A percentile compares a stretch with the other conserved stretches of the same genome.
Evolutionary conservation across 2,888 invertebrate genomes (phyloP).

Genomic region (Mesopsocus fuscifrons): DNA sequence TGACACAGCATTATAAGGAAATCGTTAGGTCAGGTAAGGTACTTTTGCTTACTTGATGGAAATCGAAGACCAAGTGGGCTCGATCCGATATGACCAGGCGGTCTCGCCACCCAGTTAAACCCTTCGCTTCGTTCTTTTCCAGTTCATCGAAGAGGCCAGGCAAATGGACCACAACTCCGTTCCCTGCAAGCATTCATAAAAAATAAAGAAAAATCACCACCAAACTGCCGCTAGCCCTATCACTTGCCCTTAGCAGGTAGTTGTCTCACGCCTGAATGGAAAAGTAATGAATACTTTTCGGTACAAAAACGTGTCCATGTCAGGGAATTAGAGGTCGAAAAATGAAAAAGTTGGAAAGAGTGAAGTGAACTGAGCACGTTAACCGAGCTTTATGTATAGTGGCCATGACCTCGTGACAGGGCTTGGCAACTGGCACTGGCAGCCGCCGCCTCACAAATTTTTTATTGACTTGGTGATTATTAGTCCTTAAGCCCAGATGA

Average conservation of each 20-base stretch:
- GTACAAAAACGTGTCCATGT: too few relatives aligned
- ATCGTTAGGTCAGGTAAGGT: too few relatives aligned
- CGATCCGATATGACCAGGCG: conserved; percentile 86
- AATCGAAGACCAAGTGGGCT: conserved; percentile 85
- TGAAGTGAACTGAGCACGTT: too few relatives aligned
- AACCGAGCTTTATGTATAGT: too few relatives aligned
- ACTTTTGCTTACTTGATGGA: conserved; percentile 46
- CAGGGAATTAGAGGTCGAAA: too few relatives aligned
- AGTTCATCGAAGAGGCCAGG: conserved; percentile 92
- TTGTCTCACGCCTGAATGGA: background rate
- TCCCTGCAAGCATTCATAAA: conserved; percentile 41
- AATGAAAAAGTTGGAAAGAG: too few relatives aligned
- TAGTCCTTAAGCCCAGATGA: too few relatives aligned
- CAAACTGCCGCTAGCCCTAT: background rate
- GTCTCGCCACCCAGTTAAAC: conserved; percentile 59
- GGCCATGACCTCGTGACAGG: too few relatives aligned
- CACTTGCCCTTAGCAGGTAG: background rate
- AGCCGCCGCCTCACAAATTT: too few relatives aligned
- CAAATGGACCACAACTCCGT: conserved; percentile 94
- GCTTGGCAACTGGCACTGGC: too few relatives aligned
- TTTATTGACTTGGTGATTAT: too few relatives aligned
- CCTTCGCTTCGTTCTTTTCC: conserved; percentile 77
- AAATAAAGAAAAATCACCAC: background rate
- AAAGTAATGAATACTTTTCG: background rate
- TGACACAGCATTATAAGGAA: too few relatives aligned